Conservation (phyloP, 1,140 invertebrate genomes). For the Araneus ventricosus region DNA sequence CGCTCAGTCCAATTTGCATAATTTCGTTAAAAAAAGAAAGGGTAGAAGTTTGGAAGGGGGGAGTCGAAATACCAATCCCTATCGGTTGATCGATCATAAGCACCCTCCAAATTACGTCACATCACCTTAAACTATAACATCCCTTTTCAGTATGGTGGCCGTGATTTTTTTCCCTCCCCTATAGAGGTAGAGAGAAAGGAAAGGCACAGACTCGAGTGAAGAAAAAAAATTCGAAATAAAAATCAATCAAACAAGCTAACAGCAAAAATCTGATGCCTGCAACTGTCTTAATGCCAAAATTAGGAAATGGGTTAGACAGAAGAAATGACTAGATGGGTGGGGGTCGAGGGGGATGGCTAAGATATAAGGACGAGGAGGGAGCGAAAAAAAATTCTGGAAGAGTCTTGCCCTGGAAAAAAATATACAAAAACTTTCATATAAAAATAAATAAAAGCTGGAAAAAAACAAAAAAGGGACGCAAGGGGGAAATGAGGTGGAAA, state of each 20-base stretch:
- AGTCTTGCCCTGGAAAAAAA: conserved; percentile 20
- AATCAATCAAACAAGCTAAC: conserved; percentile 73
- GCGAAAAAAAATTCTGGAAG: not conserved
- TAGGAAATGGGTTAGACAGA: conserved; percentile 73
- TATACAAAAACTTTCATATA: conserved; percentile 56
- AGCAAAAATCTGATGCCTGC: conserved; percentile 70
- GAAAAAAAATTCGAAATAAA: conserved; percentile 39
- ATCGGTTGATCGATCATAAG: conserved; percentile 74
- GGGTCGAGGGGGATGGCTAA: not conserved
- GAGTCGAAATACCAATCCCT: conserved; percentile 51
- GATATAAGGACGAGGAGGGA: conserved; percentile 10
- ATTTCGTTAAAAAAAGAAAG: conserved; percentile 70
- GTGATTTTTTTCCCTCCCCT: conserved; percentile 31
- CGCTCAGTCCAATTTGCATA: conserved; percentile 72
- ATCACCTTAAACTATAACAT: conserved; percentile 75
- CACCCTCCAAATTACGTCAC: conserved; percentile 74
- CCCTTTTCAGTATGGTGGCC: conserved; percentile 63
- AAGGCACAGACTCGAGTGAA: not conserved
- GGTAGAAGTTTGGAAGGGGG: not conserved
- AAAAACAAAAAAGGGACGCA: conserved; percentile 39
- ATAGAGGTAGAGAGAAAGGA: conserved; percentile 32
- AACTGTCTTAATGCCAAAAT: conserved; percentile 75
- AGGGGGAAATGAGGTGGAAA: conserved; percentile 74
- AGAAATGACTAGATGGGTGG: conserved; percentile 15
- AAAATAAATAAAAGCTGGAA: conserved; percentile 33